Conservation (phyloP, 1,140 invertebrate genomes). For the Drusus annulatus region DNA sequence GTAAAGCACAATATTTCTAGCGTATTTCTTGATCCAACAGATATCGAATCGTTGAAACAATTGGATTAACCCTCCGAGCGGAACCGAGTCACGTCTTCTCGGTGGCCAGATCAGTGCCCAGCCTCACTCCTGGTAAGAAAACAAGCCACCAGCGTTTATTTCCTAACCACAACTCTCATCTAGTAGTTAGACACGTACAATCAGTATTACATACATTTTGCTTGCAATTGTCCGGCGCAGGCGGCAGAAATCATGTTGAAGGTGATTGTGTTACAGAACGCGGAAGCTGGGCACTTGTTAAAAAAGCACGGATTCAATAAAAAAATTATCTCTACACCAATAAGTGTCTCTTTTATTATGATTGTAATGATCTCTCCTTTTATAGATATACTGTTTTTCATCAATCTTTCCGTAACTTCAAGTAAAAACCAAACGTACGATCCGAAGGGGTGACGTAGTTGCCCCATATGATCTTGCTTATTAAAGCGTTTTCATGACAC, state of each 20-base stretch:
- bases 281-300: neutral
- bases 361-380: too few species aligned
- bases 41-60: conserved; percentile 19
- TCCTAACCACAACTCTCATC: conserved; percentile 42
- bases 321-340: too few species aligned
- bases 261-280: conserved; percentile 26
- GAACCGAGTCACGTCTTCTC: conserved; percentile 33
- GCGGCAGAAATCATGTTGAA: conserved; percentile 37
- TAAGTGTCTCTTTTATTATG: too few species aligned
- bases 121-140: conserved; percentile 6
- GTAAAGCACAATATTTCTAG: neutral
- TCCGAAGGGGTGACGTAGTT: too few species aligned
- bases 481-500: too few species aligned
- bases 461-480: too few species aligned
- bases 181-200: conserved; percentile 47
- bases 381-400: too few species aligned
- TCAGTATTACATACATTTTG: conserved; percentile 46
- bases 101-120: neutral
- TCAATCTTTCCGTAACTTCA: too few species aligned
- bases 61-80: conserved; percentile 8
- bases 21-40: neutral
- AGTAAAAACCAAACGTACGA: too few species aligned
- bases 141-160: conserved; percentile 35
- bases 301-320: neutral
- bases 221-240: conserved; percentile 32